Evolutionary conservation across 2,113 vertebrate species (phyloP).

Genomic region (Capreolus pygargus): DNA sequence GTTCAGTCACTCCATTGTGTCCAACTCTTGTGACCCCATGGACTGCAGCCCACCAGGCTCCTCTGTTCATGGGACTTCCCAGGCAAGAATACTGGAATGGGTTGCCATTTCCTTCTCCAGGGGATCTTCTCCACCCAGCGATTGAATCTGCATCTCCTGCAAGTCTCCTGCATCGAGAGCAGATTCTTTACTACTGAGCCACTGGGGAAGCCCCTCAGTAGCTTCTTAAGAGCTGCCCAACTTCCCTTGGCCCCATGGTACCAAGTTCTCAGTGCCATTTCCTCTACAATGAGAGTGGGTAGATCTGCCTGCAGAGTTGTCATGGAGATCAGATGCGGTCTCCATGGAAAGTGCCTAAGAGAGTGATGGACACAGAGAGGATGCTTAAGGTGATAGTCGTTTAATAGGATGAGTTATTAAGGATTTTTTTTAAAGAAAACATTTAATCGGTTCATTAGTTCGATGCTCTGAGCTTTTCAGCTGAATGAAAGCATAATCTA

Average conservation of each 20-base stretch:
- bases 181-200: neutral
- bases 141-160: neutral
- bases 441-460: neutral
- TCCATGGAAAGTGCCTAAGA: too few species aligned
- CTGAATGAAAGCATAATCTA: neutral
- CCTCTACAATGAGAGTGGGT: neutral
- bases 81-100: neutral
- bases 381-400: too few species aligned
- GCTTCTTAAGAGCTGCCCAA: neutral
- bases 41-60: neutral
- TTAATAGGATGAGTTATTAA: neutral
- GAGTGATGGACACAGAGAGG: accelerated
- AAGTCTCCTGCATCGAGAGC: neutral
- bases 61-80: neutral
- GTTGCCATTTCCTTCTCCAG: neutral
- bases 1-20: neutral
- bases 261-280: neutral
- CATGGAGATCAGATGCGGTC: accelerated
- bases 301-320: too few species aligned
- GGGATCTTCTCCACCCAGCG: neutral
- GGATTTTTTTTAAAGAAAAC: neutral
- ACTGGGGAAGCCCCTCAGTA: neutral
- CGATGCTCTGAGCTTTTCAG: neutral
- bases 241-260: neutral
- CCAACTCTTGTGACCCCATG: neutral